Evolutionary conservation across 2,797 vertebrate genomes (phyloP).

Genomic region (Lepilemur septentrionalis): DNA sequence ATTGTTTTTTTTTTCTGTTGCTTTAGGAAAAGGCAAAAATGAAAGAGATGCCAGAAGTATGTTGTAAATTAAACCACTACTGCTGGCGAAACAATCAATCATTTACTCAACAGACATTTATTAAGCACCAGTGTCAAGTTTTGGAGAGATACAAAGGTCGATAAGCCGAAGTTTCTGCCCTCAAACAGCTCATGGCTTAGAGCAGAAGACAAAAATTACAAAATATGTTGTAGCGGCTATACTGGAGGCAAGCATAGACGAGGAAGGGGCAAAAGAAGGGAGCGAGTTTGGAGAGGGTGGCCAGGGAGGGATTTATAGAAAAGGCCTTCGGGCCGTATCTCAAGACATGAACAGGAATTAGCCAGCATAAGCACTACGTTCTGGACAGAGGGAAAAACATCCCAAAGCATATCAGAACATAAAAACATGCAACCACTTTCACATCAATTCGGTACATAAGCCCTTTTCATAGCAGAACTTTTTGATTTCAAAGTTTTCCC

Average conservation of each 20-base stretch:
- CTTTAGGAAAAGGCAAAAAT: constrained; percentile 6
- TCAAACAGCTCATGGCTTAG: not conserved
- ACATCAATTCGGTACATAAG: not conserved
- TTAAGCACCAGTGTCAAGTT: not conserved
- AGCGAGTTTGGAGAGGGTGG: not conserved
- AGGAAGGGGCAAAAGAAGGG: not conserved
- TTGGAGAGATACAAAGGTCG: not conserved
- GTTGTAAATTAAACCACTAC: not conserved
- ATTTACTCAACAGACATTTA: not conserved
- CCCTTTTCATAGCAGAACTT: not conserved
- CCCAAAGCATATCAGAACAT: not conserved
- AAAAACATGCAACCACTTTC: not conserved
- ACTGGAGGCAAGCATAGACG: accelerated
- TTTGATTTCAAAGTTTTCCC: not conserved
- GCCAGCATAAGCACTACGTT: not conserved
- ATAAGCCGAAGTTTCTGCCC: not conserved
- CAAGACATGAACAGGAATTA: not conserved
- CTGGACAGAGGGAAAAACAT: not conserved
- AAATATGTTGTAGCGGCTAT: not conserved
- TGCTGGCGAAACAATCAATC: not conserved
- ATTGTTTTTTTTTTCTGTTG: not conserved
- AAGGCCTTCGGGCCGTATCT: not conserved
- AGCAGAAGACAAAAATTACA: not conserved
- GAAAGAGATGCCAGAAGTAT: not conserved
- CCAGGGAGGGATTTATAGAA: not conserved